Percentiles rank a stretch among this genome's conserved stretches.
Conservation (phyloP, 2,113 vertebrate species). For the Salvelinus alpinus region DNA sequence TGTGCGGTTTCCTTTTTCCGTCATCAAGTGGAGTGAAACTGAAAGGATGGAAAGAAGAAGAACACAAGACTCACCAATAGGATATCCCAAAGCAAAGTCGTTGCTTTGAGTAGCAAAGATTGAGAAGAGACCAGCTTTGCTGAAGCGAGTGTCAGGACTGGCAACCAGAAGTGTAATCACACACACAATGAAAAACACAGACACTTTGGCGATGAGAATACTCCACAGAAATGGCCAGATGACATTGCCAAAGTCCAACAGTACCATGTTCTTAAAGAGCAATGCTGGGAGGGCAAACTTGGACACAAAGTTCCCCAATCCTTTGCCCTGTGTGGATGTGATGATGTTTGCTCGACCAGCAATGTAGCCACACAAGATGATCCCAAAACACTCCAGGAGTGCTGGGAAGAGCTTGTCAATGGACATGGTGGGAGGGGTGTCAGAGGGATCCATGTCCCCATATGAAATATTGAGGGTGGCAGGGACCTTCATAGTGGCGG, state of each 20-base stretch:
- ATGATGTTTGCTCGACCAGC: slow-evolving; percentile 91
- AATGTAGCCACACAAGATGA: slow-evolving; percentile 93
- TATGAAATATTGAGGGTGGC: background rate
- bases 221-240: slow-evolving; percentile 95
- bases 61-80: slow-evolving; percentile 87
- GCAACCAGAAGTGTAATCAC: slow-evolving; percentile 86
- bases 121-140: slow-evolving; percentile 95
- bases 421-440: slow-evolving; percentile 78
- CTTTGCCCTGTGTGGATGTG: slow-evolving; percentile 89
- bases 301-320: slow-evolving; percentile 94
- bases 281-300: slow-evolving; percentile 95
- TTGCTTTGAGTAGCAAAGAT: slow-evolving; percentile 99
- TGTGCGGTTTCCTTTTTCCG: too few species aligned
- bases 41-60: background rate
- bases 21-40: too few species aligned
- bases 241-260: slow-evolving; percentile 90
- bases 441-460: slow-evolving; percentile 50
- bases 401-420: slow-evolving; percentile 93
- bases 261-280: slow-evolving; percentile 97
- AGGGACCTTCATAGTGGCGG: slow-evolving; percentile 48
- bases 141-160: slow-evolving; percentile 83
- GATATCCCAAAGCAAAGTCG: slow-evolving; percentile 97
- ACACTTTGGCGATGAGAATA: slow-evolving; percentile 90
- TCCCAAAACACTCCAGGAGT: slow-evolving; percentile 94
- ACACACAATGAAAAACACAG: slow-evolving; percentile 89